These are phyloP conservation scores for Dunckerocampus dactyliophorus DNA, from an alignment of 2,113 vertebrate genomes.

Conservation along the genomic window DNA sequence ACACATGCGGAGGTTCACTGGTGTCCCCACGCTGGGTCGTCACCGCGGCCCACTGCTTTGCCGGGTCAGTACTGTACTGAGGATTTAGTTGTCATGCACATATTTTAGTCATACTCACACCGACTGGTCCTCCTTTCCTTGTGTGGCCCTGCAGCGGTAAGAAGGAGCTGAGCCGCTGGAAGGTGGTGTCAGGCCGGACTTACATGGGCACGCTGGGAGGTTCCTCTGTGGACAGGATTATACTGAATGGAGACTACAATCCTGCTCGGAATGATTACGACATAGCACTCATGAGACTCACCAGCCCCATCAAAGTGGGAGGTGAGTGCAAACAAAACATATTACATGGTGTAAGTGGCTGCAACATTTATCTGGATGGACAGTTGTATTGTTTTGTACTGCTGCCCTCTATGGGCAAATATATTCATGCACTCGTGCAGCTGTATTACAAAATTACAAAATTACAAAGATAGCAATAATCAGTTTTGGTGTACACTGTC, in stretches of 20 bases:
- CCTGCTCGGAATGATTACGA: conserved; percentile 71
- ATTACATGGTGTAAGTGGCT: not conserved
- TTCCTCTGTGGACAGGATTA: conserved; percentile 77
- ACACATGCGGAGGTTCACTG: conserved; percentile 85
- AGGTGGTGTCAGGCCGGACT: conserved; percentile 68
- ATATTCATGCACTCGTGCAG: not conserved
- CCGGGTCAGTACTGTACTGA: conserved; percentile 38
- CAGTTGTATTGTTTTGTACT: not conserved
- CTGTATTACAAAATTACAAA: too few species aligned
- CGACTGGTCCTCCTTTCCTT: not conserved
- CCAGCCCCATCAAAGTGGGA: conserved; percentile 67
- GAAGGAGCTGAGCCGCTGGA: conserved; percentile 73
- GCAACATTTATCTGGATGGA: not conserved
- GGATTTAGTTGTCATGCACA: not conserved
- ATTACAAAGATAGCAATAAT: too few species aligned
- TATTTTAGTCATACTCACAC: not conserved
- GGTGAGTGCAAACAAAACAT: conserved; percentile 60
- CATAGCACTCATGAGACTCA: conserved; percentile 83
- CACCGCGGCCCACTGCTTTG: conserved; percentile 84
- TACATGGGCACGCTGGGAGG: conserved; percentile 52
- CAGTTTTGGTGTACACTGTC: too few species aligned
- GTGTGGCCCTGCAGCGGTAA: conserved; percentile 31
- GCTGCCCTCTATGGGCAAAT: conserved; percentile 24
- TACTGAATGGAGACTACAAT: conserved; percentile 57
- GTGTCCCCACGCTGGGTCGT: conserved; percentile 76